phyloP scores from a whole-genome alignment of 2,797 vertebrate species.

The Cryptoprocta ferox region DNA sequence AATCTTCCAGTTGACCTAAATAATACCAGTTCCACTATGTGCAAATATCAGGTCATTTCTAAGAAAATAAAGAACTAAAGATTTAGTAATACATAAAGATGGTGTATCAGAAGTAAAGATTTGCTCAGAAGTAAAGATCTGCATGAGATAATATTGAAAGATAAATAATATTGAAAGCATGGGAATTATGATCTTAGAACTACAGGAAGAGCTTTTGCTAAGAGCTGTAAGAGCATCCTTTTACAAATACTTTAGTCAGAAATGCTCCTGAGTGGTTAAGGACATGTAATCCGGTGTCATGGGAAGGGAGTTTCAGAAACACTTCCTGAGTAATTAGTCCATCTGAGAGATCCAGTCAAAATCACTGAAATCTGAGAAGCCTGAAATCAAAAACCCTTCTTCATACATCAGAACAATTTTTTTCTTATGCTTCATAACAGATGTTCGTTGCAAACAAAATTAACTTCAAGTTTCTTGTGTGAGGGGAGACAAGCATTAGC shows the following conservation, averaged over 20 bases:
- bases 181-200: background rate
- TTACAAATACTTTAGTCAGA: background rate
- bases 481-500: background rate
- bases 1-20: background rate
- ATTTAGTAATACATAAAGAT: background rate
- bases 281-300: background rate
- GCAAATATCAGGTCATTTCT: background rate
- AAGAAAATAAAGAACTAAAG: background rate
- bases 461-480: conserved; percentile 28
- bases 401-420: conserved; percentile 30
- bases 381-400: background rate
- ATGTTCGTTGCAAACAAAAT: conserved; percentile 21
- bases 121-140: background rate
- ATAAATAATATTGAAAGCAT: background rate
- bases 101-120: background rate
- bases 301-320: background rate
- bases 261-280: background rate
- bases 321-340: background rate
- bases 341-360: background rate
- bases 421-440: conserved; percentile 28
- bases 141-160: background rate
- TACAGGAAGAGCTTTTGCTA: background rate
- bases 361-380: background rate
- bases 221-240: background rate
- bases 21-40: background rate